Percentiles rank a stretch among this genome's conserved stretches.
phyloP scores from a whole-genome alignment of 1,140 invertebrate species.

The Drosophila bocqueti region DNA sequence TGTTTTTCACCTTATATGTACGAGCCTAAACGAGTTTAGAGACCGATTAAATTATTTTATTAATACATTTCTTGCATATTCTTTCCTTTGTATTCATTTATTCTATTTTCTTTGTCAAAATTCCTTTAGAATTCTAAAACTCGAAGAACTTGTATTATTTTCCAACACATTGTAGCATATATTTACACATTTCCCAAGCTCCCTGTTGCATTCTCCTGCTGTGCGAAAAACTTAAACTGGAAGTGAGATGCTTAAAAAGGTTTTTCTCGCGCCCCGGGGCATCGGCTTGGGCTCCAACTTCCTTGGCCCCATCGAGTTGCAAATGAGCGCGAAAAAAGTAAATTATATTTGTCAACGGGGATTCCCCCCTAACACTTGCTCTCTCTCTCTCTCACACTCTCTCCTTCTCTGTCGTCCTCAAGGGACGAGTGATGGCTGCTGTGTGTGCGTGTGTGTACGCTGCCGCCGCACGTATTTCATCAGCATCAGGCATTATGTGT shows the following conservation, averaged over 20 bases:
- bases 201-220: conserved; percentile 26
- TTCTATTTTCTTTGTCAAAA: neutral
- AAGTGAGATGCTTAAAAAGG: conserved; percentile 60
- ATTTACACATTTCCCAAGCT: neutral
- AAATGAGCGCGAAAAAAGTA: conserved; percentile 78
- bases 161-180: neutral
- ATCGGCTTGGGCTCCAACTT: conserved; percentile 12
- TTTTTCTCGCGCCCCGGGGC: conserved; percentile 61
- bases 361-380: conserved; percentile 18
- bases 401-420: conserved; percentile 6
- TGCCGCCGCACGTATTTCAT: conserved; percentile 74
- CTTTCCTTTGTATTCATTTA: neutral
- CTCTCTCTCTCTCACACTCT: neutral
- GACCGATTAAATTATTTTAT: no score
- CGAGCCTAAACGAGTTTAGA: no score
- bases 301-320: conserved; percentile 42
- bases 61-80: no score
- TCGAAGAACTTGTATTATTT: neutral
- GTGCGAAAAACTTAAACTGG: conserved; percentile 45
- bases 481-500: conserved; percentile 64
- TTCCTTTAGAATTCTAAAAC: neutral
- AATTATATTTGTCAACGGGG: conserved; percentile 77
- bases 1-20: no score
- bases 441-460: conserved; percentile 40
- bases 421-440: conserved; percentile 16